Percentiles rank a stretch among this genome's conserved stretches.
These are phyloP conservation scores for Dyspetes luteomarginatus DNA, from an alignment of 2,888 invertebrate genomes.

Conservation along the genomic window DNA sequence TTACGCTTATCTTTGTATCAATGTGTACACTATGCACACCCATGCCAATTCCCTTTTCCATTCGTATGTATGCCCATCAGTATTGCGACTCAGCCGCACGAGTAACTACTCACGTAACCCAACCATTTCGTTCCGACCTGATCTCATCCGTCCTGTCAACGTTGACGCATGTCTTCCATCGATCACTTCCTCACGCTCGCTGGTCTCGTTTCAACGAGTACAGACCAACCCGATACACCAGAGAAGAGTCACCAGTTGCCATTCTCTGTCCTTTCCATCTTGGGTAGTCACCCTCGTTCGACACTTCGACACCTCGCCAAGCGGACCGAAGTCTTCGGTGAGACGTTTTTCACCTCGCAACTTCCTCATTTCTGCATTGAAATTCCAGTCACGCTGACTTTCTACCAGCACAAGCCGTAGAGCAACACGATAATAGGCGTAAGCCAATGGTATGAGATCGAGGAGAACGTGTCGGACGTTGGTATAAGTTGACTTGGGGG, in stretches of 20 bases:
- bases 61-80: conserved; percentile 29
- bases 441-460: conserved; percentile 48
- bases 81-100: conserved; percentile 9
- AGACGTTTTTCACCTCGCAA: conserved; percentile 54
- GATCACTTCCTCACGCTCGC: conserved; percentile 72
- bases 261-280: conserved; percentile 14
- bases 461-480: conserved; percentile 39
- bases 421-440: conserved; percentile 33
- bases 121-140: conserved; percentile 24
- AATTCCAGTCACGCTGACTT: conserved; percentile 71
- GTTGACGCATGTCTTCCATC: conserved; percentile 79
- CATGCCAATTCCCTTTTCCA: conserved; percentile 56
- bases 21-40: conserved; percentile 48
- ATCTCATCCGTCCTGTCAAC: conserved; percentile 68
- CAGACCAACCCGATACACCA: neutral
- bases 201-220: conserved; percentile 14
- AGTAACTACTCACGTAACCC: conserved; percentile 30
- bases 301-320: conserved; percentile 43
- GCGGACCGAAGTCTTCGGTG: conserved; percentile 17
- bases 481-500: neutral
- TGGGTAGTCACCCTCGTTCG: conserved; percentile 48
- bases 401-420: conserved; percentile 4
- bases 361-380: conserved; percentile 72
- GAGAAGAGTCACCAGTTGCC: conserved; percentile 14
- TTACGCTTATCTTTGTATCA: neutral